Evolutionary conservation across 2,113 vertebrate genomes (phyloP), one percentile per base, ranked within the genome.

Genomic region (Cathartes aura): DNA sequence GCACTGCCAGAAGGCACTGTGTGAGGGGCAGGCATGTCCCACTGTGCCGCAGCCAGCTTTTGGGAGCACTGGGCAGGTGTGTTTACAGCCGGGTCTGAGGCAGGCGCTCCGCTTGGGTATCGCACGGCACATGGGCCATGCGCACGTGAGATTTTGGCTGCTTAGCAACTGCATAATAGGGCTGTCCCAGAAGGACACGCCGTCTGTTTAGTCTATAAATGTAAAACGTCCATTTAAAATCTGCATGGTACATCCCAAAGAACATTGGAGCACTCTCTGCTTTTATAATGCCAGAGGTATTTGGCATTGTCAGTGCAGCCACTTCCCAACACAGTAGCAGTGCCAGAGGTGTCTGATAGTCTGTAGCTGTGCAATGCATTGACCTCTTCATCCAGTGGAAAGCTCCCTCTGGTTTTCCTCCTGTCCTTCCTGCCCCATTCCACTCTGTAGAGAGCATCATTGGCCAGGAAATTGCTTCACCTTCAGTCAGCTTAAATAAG

Each of bases 151-250:
- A 18, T 50, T 81, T 55, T 80, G 90, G 80, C 91, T 96, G 55
- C 90, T 87, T 86, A 91, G 94, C 81, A 91, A 81, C 87, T 82
- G 56, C 52, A n/a, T n/a, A 53, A 59, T 32, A n/a, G 74, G 84
- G 48, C 62, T 82, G 70, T 93, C 78, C 91, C 93, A 72, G 72
- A 83, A 75, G 81, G 80, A 8, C 71, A 66, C 9, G 5, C 92
- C 1, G 55, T 85, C 94, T 95, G 86, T 76, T 94, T 85, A 45
- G 78, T 75, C 81, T 90, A 8, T 64, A 87, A 91, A 75, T 90
- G 84, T 86, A 92, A 82, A 95, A 86, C 38, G 29, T 4, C 66
- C 43, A 29, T 78, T 88, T 75, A 36, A 83, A 94, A 83, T 52
- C 82, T 89, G 30, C 58, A 29, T 36, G 62, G 43, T 59, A 5